phyloP scores from a whole-genome alignment of 2,113 vertebrate species.

The Pygoscelis adeliae region DNA sequence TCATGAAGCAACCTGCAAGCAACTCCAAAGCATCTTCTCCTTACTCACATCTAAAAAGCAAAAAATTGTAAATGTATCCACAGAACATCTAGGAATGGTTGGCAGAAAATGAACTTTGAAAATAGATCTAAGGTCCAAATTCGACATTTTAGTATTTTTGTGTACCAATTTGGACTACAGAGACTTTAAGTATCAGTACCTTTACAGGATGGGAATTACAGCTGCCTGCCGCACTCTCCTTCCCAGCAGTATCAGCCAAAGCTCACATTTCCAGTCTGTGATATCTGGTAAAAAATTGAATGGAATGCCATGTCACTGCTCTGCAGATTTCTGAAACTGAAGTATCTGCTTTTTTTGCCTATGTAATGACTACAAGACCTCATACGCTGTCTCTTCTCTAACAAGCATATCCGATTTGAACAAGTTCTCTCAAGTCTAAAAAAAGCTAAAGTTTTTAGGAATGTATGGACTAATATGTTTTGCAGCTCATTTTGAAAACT shows the following conservation, averaged over 20 bases:
- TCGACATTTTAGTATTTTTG: background rate
- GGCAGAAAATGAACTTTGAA: background rate
- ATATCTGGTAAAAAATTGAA: constrained; percentile 72
- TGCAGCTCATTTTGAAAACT: background rate
- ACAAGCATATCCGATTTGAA: background rate
- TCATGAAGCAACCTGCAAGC: background rate
- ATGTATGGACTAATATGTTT: background rate
- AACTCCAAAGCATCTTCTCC: background rate
- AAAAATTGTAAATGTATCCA: background rate
- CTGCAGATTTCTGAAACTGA: constrained; percentile 46
- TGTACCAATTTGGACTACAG: constrained; percentile 57
- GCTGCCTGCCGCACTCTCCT: constrained; percentile 66
- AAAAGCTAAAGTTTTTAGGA: background rate
- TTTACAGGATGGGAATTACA: constrained; percentile 63
- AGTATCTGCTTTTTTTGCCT: background rate
- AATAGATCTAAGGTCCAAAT: constrained; percentile 9
- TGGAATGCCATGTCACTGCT: constrained; percentile 66
- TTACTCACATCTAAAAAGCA: background rate
- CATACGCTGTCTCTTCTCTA: background rate
- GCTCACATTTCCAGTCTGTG: constrained; percentile 68
- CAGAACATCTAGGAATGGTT: background rate
- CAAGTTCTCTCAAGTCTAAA: background rate
- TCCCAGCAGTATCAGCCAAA: constrained; percentile 67
- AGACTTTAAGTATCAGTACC: constrained; percentile 66
- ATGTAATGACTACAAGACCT: background rate